Percentiles rank a stretch among this genome's conserved stretches.
These are phyloP conservation scores for Ailuropoda melanoleuca DNA, from an alignment of 2,113 vertebrate genomes.

Conservation along the genomic window DNA sequence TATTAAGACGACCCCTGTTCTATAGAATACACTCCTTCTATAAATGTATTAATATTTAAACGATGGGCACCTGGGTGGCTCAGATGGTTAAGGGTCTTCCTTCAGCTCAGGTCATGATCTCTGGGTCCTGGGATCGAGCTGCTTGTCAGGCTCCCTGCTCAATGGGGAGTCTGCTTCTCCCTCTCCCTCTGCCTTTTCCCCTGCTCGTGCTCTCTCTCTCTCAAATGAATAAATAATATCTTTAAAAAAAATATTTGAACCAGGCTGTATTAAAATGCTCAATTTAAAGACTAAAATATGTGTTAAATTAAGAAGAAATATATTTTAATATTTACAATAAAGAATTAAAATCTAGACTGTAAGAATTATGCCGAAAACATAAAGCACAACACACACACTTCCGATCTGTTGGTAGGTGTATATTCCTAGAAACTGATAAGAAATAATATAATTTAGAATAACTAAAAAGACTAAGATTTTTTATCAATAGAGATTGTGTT, in stretches of 20 bases:
- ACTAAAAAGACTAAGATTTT: background rate
- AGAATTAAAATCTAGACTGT: background rate
- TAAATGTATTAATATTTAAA: background rate
- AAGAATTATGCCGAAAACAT: background rate
- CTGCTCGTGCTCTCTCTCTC: background rate
- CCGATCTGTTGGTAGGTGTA: background rate
- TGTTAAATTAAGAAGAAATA: background rate
- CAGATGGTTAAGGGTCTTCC: background rate
- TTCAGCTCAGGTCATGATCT: background rate
- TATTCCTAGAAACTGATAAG: background rate
- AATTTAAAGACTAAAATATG: background rate
- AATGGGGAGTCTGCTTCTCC: background rate
- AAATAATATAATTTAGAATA: slow-evolving; percentile 15
- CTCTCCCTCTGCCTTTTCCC: background rate
- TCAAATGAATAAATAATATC: background rate
- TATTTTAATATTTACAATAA: background rate
- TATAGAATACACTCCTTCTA: background rate
- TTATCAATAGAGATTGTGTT: background rate
- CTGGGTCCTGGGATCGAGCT: background rate
- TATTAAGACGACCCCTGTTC: background rate
- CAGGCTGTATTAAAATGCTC: background rate
- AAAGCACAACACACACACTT: background rate
- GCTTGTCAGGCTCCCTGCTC: background rate
- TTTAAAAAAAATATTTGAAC: background rate
- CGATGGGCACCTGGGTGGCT: background rate